These are phyloP conservation scores for Ovis aries DNA, from an alignment of 2,113 vertebrate genomes.

Conservation along the genomic window ARS-UI_Ramb_v3.0 NC_056080.1:132649501-132650000, in stretches of 20 bases:
- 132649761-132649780: background rate
- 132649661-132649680: background rate
- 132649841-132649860: background rate
- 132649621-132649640: background rate
- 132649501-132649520: background rate
- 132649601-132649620: background rate
- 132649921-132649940: background rate
- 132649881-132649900: background rate
- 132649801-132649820: background rate
- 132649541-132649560: background rate
- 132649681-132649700: background rate
- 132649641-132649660: background rate
- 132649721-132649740: background rate
- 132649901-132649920: background rate
- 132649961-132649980: background rate
- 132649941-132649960: background rate
- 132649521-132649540: background rate
- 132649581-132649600: background rate
- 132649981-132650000: constrained; percentile 8
- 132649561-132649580: background rate
- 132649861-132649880: background rate
- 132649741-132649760: background rate
- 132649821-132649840: background rate
- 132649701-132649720: background rate
- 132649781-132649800: background rate